Conservation (phyloP, 2,797 vertebrate species). For the Zenarchopterus dispar region DNA sequence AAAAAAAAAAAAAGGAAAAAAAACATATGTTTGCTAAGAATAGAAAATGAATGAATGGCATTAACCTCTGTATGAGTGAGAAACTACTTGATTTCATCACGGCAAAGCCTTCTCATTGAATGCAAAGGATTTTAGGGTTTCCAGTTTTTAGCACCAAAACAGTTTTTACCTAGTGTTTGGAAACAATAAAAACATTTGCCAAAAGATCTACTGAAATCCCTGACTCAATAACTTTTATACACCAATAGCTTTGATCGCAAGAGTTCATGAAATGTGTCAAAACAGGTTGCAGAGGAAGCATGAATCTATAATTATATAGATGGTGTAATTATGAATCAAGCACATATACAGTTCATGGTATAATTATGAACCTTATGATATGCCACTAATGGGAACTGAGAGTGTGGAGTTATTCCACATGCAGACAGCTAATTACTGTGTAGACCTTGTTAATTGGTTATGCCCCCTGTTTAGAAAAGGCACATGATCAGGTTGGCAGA, state of each 20-base stretch:
- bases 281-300: constrained; percentile 72
- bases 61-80: constrained; percentile 15
- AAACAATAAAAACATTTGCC: constrained; percentile 57
- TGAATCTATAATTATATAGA: constrained; percentile 77
- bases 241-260: constrained; percentile 57
- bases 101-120: constrained; percentile 8
- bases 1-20: not conserved
- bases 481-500: constrained; percentile 63
- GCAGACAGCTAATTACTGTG: constrained; percentile 81
- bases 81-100: constrained; percentile 7
- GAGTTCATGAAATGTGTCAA: constrained; percentile 68
- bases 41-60: constrained; percentile 23
- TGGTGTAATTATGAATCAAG: constrained; percentile 79
- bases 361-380: constrained; percentile 78
- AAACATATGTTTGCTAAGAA: constrained; percentile 13
- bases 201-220: constrained; percentile 51
- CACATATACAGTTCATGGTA: constrained; percentile 75
- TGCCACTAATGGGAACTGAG: constrained; percentile 78
- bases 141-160: constrained; percentile 56
- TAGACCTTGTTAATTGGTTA: constrained; percentile 74
- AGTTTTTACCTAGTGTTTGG: constrained; percentile 58
- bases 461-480: constrained; percentile 64
- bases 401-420: constrained; percentile 73
- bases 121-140: constrained; percentile 32
- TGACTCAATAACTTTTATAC: constrained; percentile 60